Base-by-base conservation (phyloP, 2,113 vertebrate genomes). In the Gambusia affinis region DNA sequence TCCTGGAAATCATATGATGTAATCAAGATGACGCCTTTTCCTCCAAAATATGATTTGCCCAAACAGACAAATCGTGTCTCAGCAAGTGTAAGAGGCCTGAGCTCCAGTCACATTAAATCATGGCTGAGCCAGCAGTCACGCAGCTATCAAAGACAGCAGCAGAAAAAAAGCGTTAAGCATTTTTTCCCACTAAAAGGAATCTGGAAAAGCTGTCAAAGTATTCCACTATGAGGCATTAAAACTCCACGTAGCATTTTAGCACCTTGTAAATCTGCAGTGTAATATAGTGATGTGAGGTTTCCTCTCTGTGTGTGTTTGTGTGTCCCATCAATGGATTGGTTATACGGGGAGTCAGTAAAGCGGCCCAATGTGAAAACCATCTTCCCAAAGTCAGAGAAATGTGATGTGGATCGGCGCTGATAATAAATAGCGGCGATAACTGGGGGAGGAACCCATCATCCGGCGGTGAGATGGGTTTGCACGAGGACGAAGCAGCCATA, bases 401-500 rank as follows among this genome's bases (percentile, higher is more conserved):
- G 91, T 72, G 88, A 91, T 87, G 88, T 88, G 87, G 85, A 88
- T 91, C 64, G 87, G 82, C 79, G 68, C 1, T n/a, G 90, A 86
- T 90, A 92, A 92, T 93, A 90, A 92, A 94, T 92, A 90, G 89
- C 81, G 2, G 63, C 81, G 86, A 91, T 92, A 93, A 92, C 82
- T 84, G 91, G 83, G 84, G 85, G 85, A 91, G 88, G 90, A 88
- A 89, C 80, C 84, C 90, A 90, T 93, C 91, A 92, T 90, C 74
- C 69, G 67, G 81, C 63, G 69, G 85, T 73, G 85, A 88, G 90
- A 90, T 90, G 87, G 85, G 87, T 83, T 88, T 42, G 70, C 51
- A 14, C 88, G 88, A 93, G 92, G 90, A 93, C 92, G 89, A 93
- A 93, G 87, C 86, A 84, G 90, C 91, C 85, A 92, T 93, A 93